Evolutionary conservation across 2,113 vertebrate genomes (phyloP).

Genomic region (Bubo scandiacus): DNA sequence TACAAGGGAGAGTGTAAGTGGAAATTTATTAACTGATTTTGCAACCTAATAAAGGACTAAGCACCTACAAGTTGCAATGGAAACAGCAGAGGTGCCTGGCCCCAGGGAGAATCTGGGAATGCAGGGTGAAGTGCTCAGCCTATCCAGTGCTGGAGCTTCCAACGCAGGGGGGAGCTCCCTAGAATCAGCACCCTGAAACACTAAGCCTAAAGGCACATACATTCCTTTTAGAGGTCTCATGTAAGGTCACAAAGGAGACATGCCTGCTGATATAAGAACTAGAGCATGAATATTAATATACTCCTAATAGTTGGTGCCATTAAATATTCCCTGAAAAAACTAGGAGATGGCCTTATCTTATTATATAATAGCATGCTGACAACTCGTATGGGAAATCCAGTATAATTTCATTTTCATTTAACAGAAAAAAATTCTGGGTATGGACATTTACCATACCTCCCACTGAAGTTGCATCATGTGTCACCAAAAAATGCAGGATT

Average conservation of each 20-base stretch:
- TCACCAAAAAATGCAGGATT: background rate
- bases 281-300: background rate
- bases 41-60: background rate
- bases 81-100: background rate
- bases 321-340: background rate
- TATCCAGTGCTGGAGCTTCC: background rate
- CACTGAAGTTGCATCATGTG: background rate
- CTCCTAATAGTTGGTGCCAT: background rate
- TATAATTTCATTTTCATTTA: background rate
- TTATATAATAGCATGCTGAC: background rate
- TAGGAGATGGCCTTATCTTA: background rate
- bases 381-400: background rate
- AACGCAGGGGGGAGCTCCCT: accelerated
- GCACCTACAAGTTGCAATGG: background rate
- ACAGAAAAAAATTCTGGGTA: background rate
- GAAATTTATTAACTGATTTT: background rate
- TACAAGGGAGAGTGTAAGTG: background rate
- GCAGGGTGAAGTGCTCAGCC: accelerated
- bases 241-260: background rate
- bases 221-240: background rate
- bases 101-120: background rate
- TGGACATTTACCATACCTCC: background rate
- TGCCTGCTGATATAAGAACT: background rate
- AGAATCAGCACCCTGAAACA: background rate
- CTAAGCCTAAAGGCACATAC: background rate